Evolutionary conservation across 2,113 vertebrate genomes (phyloP), one percentile per base, ranked within the genome.

Genomic region (Acinonyx jubatus): DNA sequence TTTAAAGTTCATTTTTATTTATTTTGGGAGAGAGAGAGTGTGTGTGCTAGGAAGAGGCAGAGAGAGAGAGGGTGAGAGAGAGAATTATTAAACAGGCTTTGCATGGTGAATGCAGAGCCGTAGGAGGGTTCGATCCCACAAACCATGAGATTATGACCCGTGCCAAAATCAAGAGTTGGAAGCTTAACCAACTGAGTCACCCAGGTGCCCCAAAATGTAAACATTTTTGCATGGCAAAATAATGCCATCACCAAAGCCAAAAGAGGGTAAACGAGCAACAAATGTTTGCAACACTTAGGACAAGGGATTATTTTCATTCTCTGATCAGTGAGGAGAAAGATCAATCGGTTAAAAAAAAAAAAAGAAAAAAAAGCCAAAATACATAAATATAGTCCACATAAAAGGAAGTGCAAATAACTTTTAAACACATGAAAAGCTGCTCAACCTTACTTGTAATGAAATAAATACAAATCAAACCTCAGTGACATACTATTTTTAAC

Each of bases 391-490:
- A 88, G 19, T 41, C 50, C 41, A 88, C 13, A 63, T 18, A 41
- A 96, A 91, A 63, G 9, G 9, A 87, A 91, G 82, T 87, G 80
- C 18, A 74, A 90, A 81, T 63, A 73, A 10, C 29, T 50, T 93
- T 55, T 87, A 38, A 91, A 65, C 45, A 41, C 65, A 36, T n/a
- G 18, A 74, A 87, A 79, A 79, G 52, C 36, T 89, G 69, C 25
- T 91, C 63, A 73, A 33, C 2, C 23, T 91, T 33, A 61, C 23
- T n/a, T 69, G 12, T 87, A 76, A 93, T 81, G 66, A 50, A 85
- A 27, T 48, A 95, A 74, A 68, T 89, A 25, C 29, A 85, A 87
- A 95, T 36, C n/a, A 76, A 95, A 90, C 76, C 48, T 93, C 85
- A 68, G 16, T 57, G 16, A 25, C 73, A 57, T 2, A 36, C 63